Conservation (phyloP, 35 echinoderm and acorn worm species). For the Chiridota heheva region DNA sequence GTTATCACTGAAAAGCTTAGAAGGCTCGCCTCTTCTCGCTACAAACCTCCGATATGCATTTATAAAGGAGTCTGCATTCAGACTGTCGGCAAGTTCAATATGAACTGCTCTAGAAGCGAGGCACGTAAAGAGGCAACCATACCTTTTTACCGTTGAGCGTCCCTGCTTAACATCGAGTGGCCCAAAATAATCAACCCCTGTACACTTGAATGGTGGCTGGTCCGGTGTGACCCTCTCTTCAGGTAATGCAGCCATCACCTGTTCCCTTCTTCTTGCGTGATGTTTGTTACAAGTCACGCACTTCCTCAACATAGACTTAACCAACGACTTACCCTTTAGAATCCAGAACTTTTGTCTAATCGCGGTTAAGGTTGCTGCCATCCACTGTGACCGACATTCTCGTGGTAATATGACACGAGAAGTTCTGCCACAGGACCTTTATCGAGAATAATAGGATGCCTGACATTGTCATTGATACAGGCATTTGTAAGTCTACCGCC, state of each 20-base stretch:
- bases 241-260: slow-evolving; percentile 39
- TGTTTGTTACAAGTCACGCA: slow-evolving; percentile 28
- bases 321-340: neutral
- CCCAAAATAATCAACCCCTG: slow-evolving; percentile 35
- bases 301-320: neutral
- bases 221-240: slow-evolving; percentile 7
- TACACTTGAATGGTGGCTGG: slow-evolving; percentile 22
- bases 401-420: slow-evolving; percentile 43
- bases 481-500: slow-evolving; percentile 39
- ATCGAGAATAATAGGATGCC: slow-evolving; percentile 45
- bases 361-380: slow-evolving; percentile 22
- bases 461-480: neutral
- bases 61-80: slow-evolving; percentile 34
- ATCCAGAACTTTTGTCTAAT: slow-evolving; percentile 41
- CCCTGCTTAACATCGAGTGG: slow-evolving; percentile 22
- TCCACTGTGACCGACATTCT: slow-evolving; percentile 40
- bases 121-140: slow-evolving; percentile 42
- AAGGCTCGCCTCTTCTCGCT: slow-evolving; percentile 22
- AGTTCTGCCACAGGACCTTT: slow-evolving; percentile 22
- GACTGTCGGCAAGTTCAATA: slow-evolving; percentile 25
- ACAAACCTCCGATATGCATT: slow-evolving; percentile 41
- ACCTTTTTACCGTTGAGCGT: slow-evolving; percentile 1
- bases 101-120: slow-evolving; percentile 8
- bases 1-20: slow-evolving; percentile 45
- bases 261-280: neutral